Percentiles rank a stretch among this genome's conserved stretches.
These are phyloP conservation scores for Campylomormyrus numenius DNA, from an alignment of 2,113 vertebrate genomes.

Conservation along the genomic window DNA sequence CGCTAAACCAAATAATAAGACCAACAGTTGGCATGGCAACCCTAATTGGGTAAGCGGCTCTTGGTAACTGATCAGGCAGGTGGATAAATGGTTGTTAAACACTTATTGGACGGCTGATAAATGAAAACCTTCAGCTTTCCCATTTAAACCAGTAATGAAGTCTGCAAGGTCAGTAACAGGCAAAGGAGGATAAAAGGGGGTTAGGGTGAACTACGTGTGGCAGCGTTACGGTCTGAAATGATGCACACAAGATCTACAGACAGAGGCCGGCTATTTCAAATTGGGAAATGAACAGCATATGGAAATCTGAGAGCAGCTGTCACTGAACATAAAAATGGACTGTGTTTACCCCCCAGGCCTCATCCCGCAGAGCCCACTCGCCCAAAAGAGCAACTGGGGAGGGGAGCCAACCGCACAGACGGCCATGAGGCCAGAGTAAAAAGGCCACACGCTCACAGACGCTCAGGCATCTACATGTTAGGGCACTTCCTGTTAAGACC, in stretches of 20 bases:
- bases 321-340: not conserved
- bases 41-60: not conserved
- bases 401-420: not conserved
- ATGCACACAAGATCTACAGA: not conserved
- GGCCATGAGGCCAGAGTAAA: not conserved
- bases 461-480: not conserved
- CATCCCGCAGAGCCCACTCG: not conserved
- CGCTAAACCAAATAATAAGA: not conserved
- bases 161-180: not conserved
- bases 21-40: not conserved
- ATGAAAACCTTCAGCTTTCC: not conserved
- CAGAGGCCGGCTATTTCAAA: not conserved
- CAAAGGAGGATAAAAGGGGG: not conserved
- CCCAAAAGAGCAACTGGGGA: not conserved
- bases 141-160: not conserved
- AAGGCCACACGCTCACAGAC: not conserved
- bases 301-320: not conserved
- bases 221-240: not conserved
- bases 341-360: not conserved
- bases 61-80: not conserved
- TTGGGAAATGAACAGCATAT: not conserved
- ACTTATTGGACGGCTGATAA: not conserved
- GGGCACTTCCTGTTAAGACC: not conserved
- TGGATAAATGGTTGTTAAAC: not conserved
- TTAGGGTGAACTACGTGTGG: not conserved